Conservation (phyloP, 1,140 invertebrate genomes). For the Aradophagus sp. region DNA sequence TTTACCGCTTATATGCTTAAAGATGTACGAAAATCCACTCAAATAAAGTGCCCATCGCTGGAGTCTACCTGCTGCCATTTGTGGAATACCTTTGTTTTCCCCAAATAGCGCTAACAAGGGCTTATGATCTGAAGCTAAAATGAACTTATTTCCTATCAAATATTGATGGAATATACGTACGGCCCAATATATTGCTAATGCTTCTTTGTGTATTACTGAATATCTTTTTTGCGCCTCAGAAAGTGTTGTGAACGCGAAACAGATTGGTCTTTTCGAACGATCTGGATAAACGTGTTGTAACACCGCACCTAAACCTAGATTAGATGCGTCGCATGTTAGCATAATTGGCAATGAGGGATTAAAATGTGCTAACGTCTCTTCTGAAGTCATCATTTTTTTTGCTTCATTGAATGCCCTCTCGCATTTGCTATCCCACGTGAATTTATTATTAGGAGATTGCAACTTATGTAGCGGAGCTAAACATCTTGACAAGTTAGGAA, state of each 20-base stretch:
- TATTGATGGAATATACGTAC: slow-evolving; percentile 75
- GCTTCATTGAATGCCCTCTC: slow-evolving; percentile 57
- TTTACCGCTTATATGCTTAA: slow-evolving; percentile 56
- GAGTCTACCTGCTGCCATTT: slow-evolving; percentile 59
- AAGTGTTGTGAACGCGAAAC: slow-evolving; percentile 69
- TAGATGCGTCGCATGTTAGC: slow-evolving; percentile 60
- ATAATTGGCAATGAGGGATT: slow-evolving; percentile 52
- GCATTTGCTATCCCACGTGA: slow-evolving; percentile 55
- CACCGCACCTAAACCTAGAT: slow-evolving; percentile 42
- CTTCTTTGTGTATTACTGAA: slow-evolving; percentile 75
- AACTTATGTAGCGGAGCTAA: slow-evolving; percentile 57
- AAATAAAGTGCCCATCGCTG: slow-evolving; percentile 62
- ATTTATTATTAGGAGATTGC: background rate
- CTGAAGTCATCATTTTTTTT: slow-evolving; percentile 59
- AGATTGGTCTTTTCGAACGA: slow-evolving; percentile 63
- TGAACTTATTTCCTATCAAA: slow-evolving; percentile 68
- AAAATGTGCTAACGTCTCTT: slow-evolving; percentile 58
- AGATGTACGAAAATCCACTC: slow-evolving; percentile 59
- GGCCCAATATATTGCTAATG: slow-evolving; percentile 73
- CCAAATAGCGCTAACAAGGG: slow-evolving; percentile 65
- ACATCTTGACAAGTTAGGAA: slow-evolving; percentile 52
- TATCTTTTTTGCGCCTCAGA: slow-evolving; percentile 62
- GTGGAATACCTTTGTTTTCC: slow-evolving; percentile 58
- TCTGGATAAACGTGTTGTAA: slow-evolving; percentile 48
- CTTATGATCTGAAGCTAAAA: slow-evolving; percentile 71